Evolutionary conservation across 2,797 vertebrate species (phyloP), one percentile per base, ranked within the genome.

Genomic region (Manis javanica): DNA sequence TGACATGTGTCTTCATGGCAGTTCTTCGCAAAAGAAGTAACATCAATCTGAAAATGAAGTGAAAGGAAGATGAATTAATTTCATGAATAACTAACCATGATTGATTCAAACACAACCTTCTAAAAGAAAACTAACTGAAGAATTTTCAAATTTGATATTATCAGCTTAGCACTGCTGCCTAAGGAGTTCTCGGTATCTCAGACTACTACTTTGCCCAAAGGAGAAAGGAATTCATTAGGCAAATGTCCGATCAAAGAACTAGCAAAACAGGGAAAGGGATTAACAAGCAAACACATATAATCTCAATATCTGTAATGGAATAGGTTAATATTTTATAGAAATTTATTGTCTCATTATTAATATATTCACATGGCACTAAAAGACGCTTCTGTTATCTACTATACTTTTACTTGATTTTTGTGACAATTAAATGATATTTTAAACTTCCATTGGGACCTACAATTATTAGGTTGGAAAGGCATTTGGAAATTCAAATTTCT

Each of bases 21-120:
- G 96, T 99, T 99, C 98, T 99, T 99, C 97, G 99, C 99, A 98
- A 99, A 99, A 98, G 99, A 99, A 97, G 99, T 99, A 98, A 99
- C 99, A 96, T 99, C 99, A 95, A 99, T 99, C 99, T 99, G 87
- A 42, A 46, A 46, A 59, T 1, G 4, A 83, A 79, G 71, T 57
- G 46, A 71, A 74, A 42, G 6, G 34, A 74, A 42, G 6, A 37
- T 26, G 16, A 86, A 49, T 78, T 55, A 34, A 69, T 69, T 89
- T 82, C 66, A 96, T 0, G 59, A 83, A 24, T 2, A n/a, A 42
- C 34, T 46, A 39, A 85, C 11, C 7, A 85, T 15, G 71, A 42
- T 0, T 81, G 93, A 82, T 53, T 90, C 74, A 94, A 91, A 78
- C n/a, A 81, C 42, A 87, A 63, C 29, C 42, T 46, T 94, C 29